phyloP scores from a whole-genome alignment of 2,888 invertebrate species.

The Drosophila ochracea region DNA sequence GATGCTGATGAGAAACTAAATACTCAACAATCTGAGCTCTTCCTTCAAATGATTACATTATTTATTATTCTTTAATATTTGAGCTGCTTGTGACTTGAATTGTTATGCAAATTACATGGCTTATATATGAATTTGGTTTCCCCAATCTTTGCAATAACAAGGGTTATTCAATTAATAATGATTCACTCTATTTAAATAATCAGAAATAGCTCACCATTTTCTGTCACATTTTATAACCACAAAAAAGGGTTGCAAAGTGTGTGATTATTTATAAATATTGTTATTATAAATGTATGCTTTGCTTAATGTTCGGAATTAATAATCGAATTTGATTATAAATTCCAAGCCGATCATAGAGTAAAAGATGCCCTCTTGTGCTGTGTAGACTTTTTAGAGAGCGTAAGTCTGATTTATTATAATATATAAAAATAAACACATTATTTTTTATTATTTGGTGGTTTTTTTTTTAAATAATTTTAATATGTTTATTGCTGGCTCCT shows the following conservation, averaged over 20 bases:
- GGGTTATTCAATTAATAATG: background rate
- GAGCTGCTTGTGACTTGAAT: background rate
- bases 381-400: too few relatives aligned
- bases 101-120: background rate
- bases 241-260: too few relatives aligned
- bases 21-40: background rate
- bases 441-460: background rate
- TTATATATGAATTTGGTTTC: background rate
- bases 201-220: too few relatives aligned
- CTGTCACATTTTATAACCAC: too few relatives aligned
- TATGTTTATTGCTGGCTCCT: too few relatives aligned
- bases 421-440: background rate
- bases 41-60: background rate
- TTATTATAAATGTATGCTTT: background rate
- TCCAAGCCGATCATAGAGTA: background rate
- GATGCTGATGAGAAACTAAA: constrained; percentile 1
- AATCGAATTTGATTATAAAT: background rate
- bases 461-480: too few relatives aligned
- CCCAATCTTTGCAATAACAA: background rate
- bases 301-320: background rate
- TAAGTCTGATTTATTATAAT: background rate
- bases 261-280: background rate
- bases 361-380: too few relatives aligned
- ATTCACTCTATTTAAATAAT: background rate
- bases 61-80: background rate